These are phyloP conservation scores for Trichonephila clavata DNA, from an alignment of 1,140 invertebrate genomes.

Conservation along the genomic window DNA sequence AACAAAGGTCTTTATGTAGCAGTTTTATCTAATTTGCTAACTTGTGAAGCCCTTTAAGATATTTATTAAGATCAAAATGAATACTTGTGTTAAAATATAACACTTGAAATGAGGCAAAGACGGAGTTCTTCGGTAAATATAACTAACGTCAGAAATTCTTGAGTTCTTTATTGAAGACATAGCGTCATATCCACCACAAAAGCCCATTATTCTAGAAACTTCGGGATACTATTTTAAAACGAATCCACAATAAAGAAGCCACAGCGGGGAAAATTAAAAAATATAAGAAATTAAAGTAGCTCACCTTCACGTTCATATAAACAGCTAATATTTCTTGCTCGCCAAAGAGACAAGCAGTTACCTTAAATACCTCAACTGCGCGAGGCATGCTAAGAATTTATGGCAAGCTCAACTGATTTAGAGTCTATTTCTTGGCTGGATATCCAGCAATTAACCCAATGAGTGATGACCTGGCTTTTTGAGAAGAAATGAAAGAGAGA, in stretches of 20 bases:
- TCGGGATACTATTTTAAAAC: slow-evolving; percentile 2
- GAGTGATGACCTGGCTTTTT: slow-evolving; percentile 49
- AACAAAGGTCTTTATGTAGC: too few relatives aligned
- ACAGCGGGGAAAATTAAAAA: not conserved
- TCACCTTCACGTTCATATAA: not conserved
- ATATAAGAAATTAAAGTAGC: not conserved
- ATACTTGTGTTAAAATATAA: too few relatives aligned
- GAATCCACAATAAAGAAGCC: slow-evolving; percentile 11
- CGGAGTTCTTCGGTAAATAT: too few relatives aligned
- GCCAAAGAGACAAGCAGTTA: slow-evolving; percentile 30
- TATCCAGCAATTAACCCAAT: slow-evolving; percentile 59
- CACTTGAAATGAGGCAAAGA: too few relatives aligned
- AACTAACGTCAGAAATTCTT: not conserved
- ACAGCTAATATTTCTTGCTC: slow-evolving; percentile 13
- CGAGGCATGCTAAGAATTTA: slow-evolving; percentile 43
- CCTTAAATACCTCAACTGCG: slow-evolving; percentile 44
- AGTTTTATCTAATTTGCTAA: too few relatives aligned
- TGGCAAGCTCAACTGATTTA: slow-evolving; percentile 54
- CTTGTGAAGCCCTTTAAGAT: too few relatives aligned
- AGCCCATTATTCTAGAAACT: not conserved
- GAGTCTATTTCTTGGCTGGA: slow-evolving; percentile 40
- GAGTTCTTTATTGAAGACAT: not conserved
- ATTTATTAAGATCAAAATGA: too few relatives aligned
- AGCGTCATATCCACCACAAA: not conserved
- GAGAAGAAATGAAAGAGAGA: not conserved